A percentile compares a stretch with the other conserved stretches of the same genome.
Evolutionary conservation across 1,140 invertebrate species (phyloP).

Genomic region (Sitophilus oryzae): DNA sequence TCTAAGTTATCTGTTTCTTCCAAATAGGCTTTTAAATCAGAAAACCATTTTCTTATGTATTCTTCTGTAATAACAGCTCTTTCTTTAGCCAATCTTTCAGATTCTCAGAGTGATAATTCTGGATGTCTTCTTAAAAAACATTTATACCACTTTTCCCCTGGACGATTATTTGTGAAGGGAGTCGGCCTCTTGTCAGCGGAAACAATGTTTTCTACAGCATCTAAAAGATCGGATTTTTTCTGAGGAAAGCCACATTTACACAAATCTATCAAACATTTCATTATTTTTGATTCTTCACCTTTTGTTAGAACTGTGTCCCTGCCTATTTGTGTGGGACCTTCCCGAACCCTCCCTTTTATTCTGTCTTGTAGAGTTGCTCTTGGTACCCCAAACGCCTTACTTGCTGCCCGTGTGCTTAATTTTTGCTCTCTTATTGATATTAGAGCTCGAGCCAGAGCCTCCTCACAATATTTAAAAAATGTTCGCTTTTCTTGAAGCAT

Average conservation of each 20-base stretch:
- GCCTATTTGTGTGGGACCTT: constrained; percentile 15
- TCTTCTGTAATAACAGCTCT: constrained; percentile 19
- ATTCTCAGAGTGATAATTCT: constrained; percentile 12
- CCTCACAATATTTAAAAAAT: constrained; percentile 16
- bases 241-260: too few species aligned
- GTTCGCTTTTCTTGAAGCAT: constrained; percentile 3
- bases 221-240: too few species aligned
- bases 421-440: constrained; percentile 13
- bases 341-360: constrained; percentile 18
- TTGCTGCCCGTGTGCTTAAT: constrained; percentile 16
- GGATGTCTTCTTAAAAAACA: constrained; percentile 16
- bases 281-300: constrained; percentile 16
- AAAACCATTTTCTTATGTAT: constrained; percentile 19
- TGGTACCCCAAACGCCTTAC: constrained; percentile 15
- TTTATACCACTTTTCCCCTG: constrained; percentile 18
- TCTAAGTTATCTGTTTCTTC: constrained; percentile 11
- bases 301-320: constrained; percentile 9
- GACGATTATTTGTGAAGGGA: constrained; percentile 21
- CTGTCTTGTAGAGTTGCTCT: constrained; percentile 23
- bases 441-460: constrained; percentile 5
- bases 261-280: constrained; percentile 16
- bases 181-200: constrained; percentile 19
- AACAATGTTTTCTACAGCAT: too few species aligned
- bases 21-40: constrained; percentile 19
- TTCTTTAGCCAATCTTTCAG: constrained; percentile 12